Conservation (phyloP, 2,888 invertebrate genomes). For the Poecilobothrus nobilitatus region DNA sequence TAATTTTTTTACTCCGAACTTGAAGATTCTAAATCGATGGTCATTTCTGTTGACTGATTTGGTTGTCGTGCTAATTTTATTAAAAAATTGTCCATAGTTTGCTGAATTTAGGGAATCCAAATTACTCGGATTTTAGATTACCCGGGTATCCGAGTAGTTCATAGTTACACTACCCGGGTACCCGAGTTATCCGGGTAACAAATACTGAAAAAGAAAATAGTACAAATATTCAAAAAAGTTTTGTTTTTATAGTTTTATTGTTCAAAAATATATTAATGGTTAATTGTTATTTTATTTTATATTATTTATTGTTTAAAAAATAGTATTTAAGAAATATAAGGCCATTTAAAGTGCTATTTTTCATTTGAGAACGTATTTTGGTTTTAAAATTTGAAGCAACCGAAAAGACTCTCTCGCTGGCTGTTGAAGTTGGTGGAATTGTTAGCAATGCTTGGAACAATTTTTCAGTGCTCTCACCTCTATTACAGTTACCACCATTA, state of each 20-base stretch:
- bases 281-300: too few relatives aligned
- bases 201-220: too few relatives aligned
- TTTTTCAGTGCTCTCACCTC: background rate
- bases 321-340: conserved; percentile 1
- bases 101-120: background rate
- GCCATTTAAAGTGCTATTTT: conserved; percentile 5
- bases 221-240: too few relatives aligned
- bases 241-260: too few relatives aligned
- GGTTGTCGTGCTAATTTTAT: conserved; percentile 8
- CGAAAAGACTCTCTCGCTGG: conserved; percentile 1
- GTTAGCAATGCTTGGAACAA: conserved; percentile 8
- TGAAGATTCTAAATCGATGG: conserved; percentile 7
- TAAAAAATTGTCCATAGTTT: conserved; percentile 10
- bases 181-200: too few relatives aligned
- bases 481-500: too few relatives aligned
- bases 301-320: background rate
- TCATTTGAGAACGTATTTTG: conserved; percentile 8
- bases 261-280: too few relatives aligned
- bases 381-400: conserved; percentile 8
- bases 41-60: background rate
- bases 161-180: too few relatives aligned
- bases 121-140: too few relatives aligned
- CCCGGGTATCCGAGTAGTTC: too few relatives aligned
- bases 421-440: conserved; percentile 9
- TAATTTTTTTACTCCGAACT: background rate